Evolutionary conservation across 2,888 invertebrate genomes (phyloP).

Genomic region (Agrotis segetum): DNA sequence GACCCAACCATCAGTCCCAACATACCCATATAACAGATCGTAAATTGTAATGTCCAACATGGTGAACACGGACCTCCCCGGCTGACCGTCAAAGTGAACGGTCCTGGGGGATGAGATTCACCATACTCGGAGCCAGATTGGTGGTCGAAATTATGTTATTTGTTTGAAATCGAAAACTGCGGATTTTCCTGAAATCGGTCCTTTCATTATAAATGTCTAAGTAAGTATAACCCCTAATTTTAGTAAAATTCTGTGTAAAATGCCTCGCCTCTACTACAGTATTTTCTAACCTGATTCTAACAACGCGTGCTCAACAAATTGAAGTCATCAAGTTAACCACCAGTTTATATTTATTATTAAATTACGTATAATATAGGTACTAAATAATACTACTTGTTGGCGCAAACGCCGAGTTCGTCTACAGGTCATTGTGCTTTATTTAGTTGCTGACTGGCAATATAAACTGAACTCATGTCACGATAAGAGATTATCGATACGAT

Average conservation of each 20-base stretch:
- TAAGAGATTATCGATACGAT: slow-evolving; percentile 55
- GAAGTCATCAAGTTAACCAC: slow-evolving; percentile 29
- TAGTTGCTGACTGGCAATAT: slow-evolving; percentile 66
- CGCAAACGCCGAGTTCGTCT: slow-evolving; percentile 65
- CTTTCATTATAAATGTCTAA: background rate
- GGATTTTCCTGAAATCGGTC: background rate
- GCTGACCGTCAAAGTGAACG: slow-evolving; percentile 18
- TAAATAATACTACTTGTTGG: slow-evolving; percentile 60
- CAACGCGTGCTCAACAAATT: slow-evolving; percentile 25
- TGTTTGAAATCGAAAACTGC: background rate
- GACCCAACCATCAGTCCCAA: slow-evolving; percentile 4
- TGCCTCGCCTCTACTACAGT: background rate
- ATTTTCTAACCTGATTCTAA: slow-evolving; percentile 7
- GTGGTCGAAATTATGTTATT: slow-evolving; percentile 20
- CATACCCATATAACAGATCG: slow-evolving; percentile 21
- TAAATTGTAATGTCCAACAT: slow-evolving; percentile 27
- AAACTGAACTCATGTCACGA: slow-evolving; percentile 40
- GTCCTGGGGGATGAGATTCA: slow-evolving; percentile 28
- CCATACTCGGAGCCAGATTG: slow-evolving; percentile 6
- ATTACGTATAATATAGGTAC: slow-evolving; percentile 12
- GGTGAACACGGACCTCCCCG: slow-evolving; percentile 19
- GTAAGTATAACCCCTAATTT: too few relatives aligned
- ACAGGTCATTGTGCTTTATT: slow-evolving; percentile 74
- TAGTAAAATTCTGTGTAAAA: too few relatives aligned
- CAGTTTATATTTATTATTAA: slow-evolving; percentile 24